phyloP scores from a whole-genome alignment of 2,888 invertebrate genomes.

The Drosophila subquinaria region DNA sequence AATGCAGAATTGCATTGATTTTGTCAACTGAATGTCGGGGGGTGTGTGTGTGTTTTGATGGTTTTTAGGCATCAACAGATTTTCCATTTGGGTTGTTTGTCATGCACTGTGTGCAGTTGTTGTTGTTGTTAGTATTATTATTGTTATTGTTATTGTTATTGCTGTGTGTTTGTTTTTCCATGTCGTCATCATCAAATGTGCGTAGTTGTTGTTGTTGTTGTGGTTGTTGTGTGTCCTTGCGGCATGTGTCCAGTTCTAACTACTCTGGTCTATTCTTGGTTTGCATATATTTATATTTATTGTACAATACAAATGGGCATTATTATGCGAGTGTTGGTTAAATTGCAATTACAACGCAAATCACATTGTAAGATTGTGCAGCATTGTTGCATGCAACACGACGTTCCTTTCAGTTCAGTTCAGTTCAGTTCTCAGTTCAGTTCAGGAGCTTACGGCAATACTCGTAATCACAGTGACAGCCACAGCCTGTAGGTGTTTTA shows the following conservation, averaged over 20 bases:
- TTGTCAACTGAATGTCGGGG: conserved; percentile 3
- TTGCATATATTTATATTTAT: conserved; percentile 19
- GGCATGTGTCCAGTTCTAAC: conserved; percentile 42
- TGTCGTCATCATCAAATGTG: conserved; percentile 43
- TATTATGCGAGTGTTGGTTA: conserved; percentile 76
- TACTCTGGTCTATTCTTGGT: conserved; percentile 12
- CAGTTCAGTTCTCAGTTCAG: not conserved
- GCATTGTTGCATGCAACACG: conserved; percentile 47
- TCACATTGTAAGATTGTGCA: conserved; percentile 51
- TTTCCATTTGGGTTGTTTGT: conserved; percentile 78
- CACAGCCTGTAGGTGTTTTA: conserved; percentile 58
- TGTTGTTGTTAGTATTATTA: conserved; percentile 27
- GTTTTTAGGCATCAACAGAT: conserved; percentile 75
- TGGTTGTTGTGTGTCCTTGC: conserved; percentile 44
- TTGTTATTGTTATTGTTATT: conserved; percentile 29
- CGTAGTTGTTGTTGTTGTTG: conserved; percentile 19
- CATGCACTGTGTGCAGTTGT: conserved; percentile 53
- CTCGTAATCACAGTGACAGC: conserved; percentile 29
- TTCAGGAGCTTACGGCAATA: conserved; percentile 32
- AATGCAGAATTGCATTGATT: conserved; percentile 60
- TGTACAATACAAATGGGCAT: conserved; percentile 30
- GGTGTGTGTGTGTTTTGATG: conserved; percentile 41
- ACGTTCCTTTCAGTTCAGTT: conserved; percentile 11
- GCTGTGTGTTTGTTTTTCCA: conserved; percentile 52
- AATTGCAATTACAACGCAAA: conserved; percentile 77